Conservation (phyloP, 2,888 invertebrate genomes). For the Mythimna impura region DNA sequence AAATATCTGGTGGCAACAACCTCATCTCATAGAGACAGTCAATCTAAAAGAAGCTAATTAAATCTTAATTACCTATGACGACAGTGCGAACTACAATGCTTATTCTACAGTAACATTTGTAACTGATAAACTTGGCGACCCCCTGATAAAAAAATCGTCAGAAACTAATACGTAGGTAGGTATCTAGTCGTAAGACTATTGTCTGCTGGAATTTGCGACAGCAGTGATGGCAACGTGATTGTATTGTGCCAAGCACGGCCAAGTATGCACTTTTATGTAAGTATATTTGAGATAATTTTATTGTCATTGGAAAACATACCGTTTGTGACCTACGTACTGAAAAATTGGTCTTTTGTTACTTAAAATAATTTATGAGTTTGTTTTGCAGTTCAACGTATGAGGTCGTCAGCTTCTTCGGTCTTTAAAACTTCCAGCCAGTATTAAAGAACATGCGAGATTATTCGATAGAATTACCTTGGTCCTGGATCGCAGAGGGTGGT, state of each 20-base stretch:
- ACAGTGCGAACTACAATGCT: constrained; percentile 7
- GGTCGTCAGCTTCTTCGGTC: too few relatives aligned
- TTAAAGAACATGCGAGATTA: too few relatives aligned
- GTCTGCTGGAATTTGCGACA: background rate
- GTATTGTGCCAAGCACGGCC: background rate
- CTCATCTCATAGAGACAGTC: constrained; percentile 42
- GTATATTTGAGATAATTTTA: too few relatives aligned
- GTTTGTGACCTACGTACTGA: too few relatives aligned
- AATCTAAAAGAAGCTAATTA: constrained; percentile 24
- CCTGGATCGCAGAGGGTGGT: too few relatives aligned
- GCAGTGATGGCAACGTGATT: constrained; percentile 6
- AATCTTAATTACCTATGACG: constrained; percentile 34
- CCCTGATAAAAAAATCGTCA: constrained; percentile 10
- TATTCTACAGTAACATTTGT: constrained; percentile 17
- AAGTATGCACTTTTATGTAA: too few relatives aligned
- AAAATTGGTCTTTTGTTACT: too few relatives aligned
- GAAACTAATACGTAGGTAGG: constrained; percentile 3
- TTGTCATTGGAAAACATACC: too few relatives aligned
- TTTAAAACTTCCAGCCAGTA: too few relatives aligned
- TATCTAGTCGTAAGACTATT: background rate
- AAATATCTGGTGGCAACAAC: constrained; percentile 35
- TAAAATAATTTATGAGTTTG: too few relatives aligned
- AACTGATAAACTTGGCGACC: constrained; percentile 43
- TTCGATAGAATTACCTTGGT: too few relatives aligned
- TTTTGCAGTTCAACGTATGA: too few relatives aligned